Evolutionary conservation across 2,113 vertebrate genomes (phyloP), one percentile per base, ranked within the genome.

Genomic region (Gnathonemus echidnorhynchus): DNA sequence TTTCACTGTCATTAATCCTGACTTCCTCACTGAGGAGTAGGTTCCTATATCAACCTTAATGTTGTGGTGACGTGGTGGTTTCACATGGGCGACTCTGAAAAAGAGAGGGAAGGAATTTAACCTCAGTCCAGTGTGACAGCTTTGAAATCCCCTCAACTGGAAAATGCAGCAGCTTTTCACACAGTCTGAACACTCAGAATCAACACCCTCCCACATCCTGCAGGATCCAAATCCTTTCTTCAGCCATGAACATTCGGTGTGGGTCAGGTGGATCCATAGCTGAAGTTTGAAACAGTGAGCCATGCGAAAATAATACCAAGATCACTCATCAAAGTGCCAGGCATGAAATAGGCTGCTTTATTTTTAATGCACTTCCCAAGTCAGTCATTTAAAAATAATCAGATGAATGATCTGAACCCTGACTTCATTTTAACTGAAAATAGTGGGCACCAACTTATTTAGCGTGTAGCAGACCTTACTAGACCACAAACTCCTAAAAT

Each of bases 101-200:
- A 53, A 89, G 66, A 21, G 88, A 7, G n/a, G 15, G 70, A 49
- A 52, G 66, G 48, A 87, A 39, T 87, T 31, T 87, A 48, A 56
- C 15, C 86, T 35, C 31, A 53, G 86, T 87, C 27, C 8, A 87
- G 50, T 39, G 86, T 53, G 86, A 53, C 35, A 66, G 27, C 88
- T 80, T 89, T 80, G 66, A 89, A 89, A 80, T 80, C 74, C 48
- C 49, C 49, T 89, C 49, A 56, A 80, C 70, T 5, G 10, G 88
- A 89, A 89, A 89, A 83, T 11, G 5, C 74, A 53, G 74, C 49
- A 53, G 88, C 88, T 89, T 89, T 83, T 83, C 74, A 53, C 88
- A 53, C n/a, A 45, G 48, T 35, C 19, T 53, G 70, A 53, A 15
- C 35, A 50, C 13, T 89, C 88, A 56, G 56, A 19, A 46, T 45